Conservation (phyloP, 1,140 invertebrate genomes). For the Elysia chlorotica region DNA sequence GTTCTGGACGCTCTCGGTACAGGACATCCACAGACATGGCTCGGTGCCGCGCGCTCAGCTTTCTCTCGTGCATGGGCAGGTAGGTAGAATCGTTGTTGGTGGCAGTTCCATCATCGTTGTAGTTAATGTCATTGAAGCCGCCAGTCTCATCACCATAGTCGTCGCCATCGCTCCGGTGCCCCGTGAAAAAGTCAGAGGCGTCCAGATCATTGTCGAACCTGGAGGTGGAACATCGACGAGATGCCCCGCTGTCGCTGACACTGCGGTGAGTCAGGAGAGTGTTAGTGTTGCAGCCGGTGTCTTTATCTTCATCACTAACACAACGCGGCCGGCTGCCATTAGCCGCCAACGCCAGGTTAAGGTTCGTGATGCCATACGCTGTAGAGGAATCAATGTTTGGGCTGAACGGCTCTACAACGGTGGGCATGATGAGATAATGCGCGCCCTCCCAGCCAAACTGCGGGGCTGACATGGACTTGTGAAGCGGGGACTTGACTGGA, state of each 20-base stretch:
- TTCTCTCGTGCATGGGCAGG: not conserved
- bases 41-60: not conserved
- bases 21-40: constrained; percentile 18
- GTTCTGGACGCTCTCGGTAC: not conserved
- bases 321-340: not conserved
- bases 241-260: not conserved
- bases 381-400: no score
- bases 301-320: not conserved
- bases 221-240: not conserved
- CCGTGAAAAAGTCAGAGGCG: not conserved
- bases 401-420: not conserved
- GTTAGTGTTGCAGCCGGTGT: not conserved
- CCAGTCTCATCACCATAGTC: not conserved
- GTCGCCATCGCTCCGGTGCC: not conserved
- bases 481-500: not conserved
- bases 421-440: constrained; percentile 11
- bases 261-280: no score
- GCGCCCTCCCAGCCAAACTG: constrained; percentile 11
- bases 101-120: not conserved
- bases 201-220: no score
- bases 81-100: not conserved
- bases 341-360: not conserved
- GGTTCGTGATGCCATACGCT: not conserved
- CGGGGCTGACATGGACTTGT: not conserved
- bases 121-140: no score